phyloP scores from a whole-genome alignment of 2,797 vertebrate species.

The Jordanella pulchra region DNA sequence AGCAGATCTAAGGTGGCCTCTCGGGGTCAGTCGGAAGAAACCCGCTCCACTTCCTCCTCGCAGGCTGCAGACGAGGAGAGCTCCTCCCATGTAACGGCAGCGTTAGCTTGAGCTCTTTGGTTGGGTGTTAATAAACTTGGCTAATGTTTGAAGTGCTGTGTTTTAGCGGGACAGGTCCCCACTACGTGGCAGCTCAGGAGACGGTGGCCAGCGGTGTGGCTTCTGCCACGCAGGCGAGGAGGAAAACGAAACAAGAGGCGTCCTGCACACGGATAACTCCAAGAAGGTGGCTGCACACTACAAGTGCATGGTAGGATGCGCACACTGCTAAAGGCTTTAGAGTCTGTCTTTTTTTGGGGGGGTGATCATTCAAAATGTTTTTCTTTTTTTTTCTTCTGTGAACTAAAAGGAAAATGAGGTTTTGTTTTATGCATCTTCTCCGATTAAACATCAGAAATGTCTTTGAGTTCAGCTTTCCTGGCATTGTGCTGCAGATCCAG shows the following conservation, averaged over 20 bases:
- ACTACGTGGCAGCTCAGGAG: constrained; percentile 90
- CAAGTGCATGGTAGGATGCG: constrained; percentile 92
- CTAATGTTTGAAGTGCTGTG: background rate
- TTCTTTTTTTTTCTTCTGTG: background rate
- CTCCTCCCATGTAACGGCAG: constrained; percentile 87
- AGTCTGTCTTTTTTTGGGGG: too few relatives aligned
- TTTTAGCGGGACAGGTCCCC: constrained; percentile 94
- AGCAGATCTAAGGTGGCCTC: constrained; percentile 86
- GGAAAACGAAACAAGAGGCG: constrained; percentile 90
- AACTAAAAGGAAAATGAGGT: background rate
- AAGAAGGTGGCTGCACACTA: constrained; percentile 99
- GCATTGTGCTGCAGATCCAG: too few relatives aligned
- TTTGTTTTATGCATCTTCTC: too few relatives aligned
- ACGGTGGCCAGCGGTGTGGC: constrained; percentile 94
- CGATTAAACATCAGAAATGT: too few relatives aligned
- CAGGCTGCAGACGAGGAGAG: constrained; percentile 96
- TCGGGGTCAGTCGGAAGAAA: constrained; percentile 91
- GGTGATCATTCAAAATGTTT: too few relatives aligned
- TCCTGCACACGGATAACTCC: constrained; percentile 93
- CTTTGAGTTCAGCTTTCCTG: too few relatives aligned
- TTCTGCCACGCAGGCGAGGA: constrained; percentile 98
- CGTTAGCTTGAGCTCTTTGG: background rate
- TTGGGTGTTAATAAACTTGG: background rate
- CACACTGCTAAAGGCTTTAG: too few relatives aligned
- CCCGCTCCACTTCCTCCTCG: constrained; percentile 91